Percentiles rank a stretch among this genome's conserved stretches.
These are phyloP conservation scores for Syngnathus floridae DNA, from an alignment of 2,113 vertebrate species.

Conservation along the genomic window DNA sequence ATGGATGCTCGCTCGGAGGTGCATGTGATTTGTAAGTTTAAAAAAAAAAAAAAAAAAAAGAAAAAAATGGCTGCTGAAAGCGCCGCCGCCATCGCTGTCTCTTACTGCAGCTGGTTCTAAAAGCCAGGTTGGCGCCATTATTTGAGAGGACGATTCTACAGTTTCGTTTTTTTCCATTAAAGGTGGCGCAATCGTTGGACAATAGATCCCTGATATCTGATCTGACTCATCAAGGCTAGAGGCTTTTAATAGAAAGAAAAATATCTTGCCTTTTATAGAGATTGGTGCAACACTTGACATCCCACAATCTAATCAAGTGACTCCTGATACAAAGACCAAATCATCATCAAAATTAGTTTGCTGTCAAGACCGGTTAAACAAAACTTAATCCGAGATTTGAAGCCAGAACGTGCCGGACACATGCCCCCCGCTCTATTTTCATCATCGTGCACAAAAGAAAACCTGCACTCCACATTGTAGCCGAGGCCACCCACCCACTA, in stretches of 20 bases:
- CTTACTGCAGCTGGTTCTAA: constrained; percentile 9
- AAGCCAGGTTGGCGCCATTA: constrained; percentile 24
- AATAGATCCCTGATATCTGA: background rate
- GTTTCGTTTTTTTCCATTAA: background rate
- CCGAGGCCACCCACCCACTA: constrained; percentile 16
- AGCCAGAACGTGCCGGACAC: constrained; percentile 16
- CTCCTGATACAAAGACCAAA: too few relatives aligned
- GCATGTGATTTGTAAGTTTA: constrained; percentile 22
- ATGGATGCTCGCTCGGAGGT: constrained; percentile 16
- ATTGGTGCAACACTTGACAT: background rate
- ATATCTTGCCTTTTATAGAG: background rate
- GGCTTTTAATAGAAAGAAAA: background rate
- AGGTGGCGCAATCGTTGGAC: background rate
- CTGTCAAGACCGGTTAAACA: too few relatives aligned
- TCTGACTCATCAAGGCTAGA: background rate
- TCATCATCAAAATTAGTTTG: too few relatives aligned
- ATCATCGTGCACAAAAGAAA: constrained; percentile 52
- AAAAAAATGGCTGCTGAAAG: constrained; percentile 13
- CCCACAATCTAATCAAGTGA: background rate
- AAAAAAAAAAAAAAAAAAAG: background rate
- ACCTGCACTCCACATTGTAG: constrained; percentile 52
- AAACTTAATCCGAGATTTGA: background rate
- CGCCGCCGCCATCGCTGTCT: constrained; percentile 2
- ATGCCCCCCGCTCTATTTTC: background rate
- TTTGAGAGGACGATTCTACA: constrained; percentile 6